phyloP scores from a whole-genome alignment of 2,113 vertebrate species.

The Anthoscopus minutus region DNA sequence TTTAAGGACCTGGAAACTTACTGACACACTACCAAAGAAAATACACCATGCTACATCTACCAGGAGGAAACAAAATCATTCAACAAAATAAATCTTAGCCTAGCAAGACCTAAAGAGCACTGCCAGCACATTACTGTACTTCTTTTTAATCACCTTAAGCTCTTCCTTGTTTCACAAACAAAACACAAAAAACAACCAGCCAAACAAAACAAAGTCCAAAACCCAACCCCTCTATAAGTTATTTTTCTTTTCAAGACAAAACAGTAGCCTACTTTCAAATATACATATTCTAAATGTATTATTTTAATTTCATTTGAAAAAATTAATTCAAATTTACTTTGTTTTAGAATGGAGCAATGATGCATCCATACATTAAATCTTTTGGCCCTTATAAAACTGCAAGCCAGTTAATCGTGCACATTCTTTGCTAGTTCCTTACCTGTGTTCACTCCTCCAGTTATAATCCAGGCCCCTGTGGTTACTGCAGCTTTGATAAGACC shows the following conservation, averaged over 20 bases:
- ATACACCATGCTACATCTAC: neutral
- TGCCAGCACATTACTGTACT: neutral
- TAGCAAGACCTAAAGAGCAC: neutral
- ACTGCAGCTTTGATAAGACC: constrained; percentile 98
- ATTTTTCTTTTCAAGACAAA: neutral
- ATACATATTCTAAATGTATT: neutral
- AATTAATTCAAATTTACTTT: neutral
- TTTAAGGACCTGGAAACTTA: neutral
- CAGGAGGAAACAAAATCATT: neutral
- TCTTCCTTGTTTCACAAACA: neutral
- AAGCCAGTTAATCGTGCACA: neutral
- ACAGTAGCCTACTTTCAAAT: neutral
- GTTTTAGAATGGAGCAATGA: neutral
- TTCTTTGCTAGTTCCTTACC: constrained; percentile 63
- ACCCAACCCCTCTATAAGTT: too few species aligned
- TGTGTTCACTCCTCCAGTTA: constrained; percentile 97
- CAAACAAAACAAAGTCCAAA: neutral
- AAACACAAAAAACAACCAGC: neutral
- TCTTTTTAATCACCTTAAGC: neutral
- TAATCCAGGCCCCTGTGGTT: constrained; percentile 98
- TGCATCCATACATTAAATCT: neutral
- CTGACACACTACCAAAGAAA: neutral
- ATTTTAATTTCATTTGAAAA: neutral
- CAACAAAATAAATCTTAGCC: neutral
- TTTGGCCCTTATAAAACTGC: neutral